These are phyloP conservation scores for Merodon equestris DNA, from an alignment of 2,888 invertebrate species.

Conservation along the genomic window DNA sequence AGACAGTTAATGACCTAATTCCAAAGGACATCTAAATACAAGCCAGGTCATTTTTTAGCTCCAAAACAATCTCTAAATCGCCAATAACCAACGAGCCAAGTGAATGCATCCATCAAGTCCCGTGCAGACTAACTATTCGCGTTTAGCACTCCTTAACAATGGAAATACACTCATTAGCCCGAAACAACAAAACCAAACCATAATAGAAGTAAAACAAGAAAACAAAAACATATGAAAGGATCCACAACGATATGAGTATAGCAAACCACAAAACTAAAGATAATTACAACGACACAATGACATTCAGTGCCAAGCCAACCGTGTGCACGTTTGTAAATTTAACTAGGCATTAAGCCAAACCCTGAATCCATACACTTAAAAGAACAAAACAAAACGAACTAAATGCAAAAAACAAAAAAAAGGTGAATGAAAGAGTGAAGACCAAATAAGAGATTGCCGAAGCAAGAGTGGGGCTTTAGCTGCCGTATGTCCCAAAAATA, in stretches of 20 bases:
- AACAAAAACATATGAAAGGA: background rate
- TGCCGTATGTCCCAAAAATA: slow-evolving; percentile 26
- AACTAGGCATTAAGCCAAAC: slow-evolving; percentile 64
- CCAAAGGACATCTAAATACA: too few relatives aligned
- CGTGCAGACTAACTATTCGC: background rate
- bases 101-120: slow-evolving; percentile 1
- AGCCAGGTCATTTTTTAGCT: too few relatives aligned
- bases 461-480: slow-evolving; percentile 11
- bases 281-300: slow-evolving; percentile 53
- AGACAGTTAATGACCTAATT: too few relatives aligned
- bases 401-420: slow-evolving; percentile 4
- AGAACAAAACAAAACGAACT: too few relatives aligned
- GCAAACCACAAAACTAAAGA: slow-evolving; percentile 55
- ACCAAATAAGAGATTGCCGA: slow-evolving; percentile 52
- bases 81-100: background rate
- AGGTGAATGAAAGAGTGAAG: slow-evolving; percentile 1
- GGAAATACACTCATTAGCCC: slow-evolving; percentile 39
- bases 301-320: slow-evolving; percentile 57
- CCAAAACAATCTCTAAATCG: background rate
- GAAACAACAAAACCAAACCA: slow-evolving; percentile 32
- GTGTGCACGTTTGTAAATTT: slow-evolving; percentile 57
- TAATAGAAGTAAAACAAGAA: slow-evolving; percentile 28
- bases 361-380: slow-evolving; percentile 33
- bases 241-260: slow-evolving; percentile 9
- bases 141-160: slow-evolving; percentile 3